phyloP scores from a whole-genome alignment of 2,888 invertebrate species.

The Pammene fasciana region DNA sequence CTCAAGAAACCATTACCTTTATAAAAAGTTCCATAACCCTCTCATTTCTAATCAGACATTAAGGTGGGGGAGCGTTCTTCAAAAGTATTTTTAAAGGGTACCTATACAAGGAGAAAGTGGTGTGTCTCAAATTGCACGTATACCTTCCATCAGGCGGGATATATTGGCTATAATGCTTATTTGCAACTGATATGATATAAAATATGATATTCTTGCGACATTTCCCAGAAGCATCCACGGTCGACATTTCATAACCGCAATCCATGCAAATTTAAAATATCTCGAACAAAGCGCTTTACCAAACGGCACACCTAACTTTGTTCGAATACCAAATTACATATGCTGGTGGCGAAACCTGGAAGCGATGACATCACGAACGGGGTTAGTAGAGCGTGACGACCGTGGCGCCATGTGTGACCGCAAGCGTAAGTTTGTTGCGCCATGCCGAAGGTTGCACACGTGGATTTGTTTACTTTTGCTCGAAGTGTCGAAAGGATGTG shows the following conservation, averaged over 20 bases:
- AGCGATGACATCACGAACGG: constrained; percentile 15
- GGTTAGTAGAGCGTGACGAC: constrained; percentile 19
- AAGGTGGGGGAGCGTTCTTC: no score
- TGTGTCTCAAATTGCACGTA: no score
- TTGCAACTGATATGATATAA: no score
- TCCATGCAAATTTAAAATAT: not conserved
- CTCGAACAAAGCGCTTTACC: not conserved
- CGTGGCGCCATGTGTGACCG: not conserved
- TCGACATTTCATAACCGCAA: not conserved
- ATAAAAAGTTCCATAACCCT: no score
- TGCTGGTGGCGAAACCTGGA: constrained; percentile 20
- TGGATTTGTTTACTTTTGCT: constrained; percentile 25
- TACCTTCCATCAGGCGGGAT: no score
- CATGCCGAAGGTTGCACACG: constrained; percentile 33
- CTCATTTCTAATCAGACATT: no score
- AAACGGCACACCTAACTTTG: constrained; percentile 7
- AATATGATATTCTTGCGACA: not conserved
- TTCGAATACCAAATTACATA: constrained; percentile 22
- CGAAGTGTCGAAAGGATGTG: constrained; percentile 6
- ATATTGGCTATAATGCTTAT: no score
- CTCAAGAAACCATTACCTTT: no score
- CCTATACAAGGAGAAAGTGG: no score
- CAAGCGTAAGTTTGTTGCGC: constrained; percentile 22
- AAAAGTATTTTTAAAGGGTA: no score
- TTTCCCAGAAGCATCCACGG: not conserved